phyloP scores from a whole-genome alignment of 1,140 invertebrate species.

The Tetraneura akinire region DNA sequence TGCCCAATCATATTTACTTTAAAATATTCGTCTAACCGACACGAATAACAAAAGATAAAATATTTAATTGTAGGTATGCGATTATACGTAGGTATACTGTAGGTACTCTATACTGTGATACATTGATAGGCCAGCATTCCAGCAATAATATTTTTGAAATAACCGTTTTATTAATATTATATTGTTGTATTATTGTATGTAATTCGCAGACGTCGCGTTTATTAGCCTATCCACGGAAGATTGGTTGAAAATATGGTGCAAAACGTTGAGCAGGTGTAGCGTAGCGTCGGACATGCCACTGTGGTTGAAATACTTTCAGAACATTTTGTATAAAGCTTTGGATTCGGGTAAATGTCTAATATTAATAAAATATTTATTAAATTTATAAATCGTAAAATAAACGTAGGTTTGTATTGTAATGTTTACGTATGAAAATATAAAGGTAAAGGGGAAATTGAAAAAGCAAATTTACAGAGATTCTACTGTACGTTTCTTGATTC shows the following conservation, averaged over 20 bases:
- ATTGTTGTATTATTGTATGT: neutral
- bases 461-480: conserved; percentile 43
- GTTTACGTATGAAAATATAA: neutral
- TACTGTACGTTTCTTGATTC: conserved; percentile 31
- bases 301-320: conserved; percentile 72
- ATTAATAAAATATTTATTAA: neutral
- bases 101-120: no score
- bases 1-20: no score
- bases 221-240: conserved; percentile 57
- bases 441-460: conserved; percentile 49
- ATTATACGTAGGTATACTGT: no score
- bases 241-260: conserved; percentile 70
- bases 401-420: no score
- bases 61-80: no score
- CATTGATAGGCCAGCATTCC: no score
- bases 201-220: conserved; percentile 16
- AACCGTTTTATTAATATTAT: no score
- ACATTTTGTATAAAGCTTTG: conserved; percentile 64
- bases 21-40: no score
- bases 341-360: conserved; percentile 30
- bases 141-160: no score
- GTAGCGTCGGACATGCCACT: conserved; percentile 67
- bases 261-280: conserved; percentile 62
- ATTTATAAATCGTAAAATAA: neutral
- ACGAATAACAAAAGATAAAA: no score